These are phyloP conservation scores for Sciurus vulgaris DNA, from an alignment of 2,797 vertebrate species.

Conservation along the genomic window DNA sequence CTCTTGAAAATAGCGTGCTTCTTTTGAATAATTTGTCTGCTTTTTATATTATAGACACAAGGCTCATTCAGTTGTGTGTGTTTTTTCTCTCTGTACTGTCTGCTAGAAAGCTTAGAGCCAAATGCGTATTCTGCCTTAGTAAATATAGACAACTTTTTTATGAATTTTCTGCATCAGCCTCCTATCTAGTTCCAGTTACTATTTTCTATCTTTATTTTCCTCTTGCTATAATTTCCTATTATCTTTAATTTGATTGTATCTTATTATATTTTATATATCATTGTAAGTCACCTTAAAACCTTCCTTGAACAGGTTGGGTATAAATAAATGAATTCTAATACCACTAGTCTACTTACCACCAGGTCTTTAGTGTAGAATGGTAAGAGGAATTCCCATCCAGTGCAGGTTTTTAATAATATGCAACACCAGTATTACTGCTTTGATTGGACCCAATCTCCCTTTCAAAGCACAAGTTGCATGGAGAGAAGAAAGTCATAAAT, in stretches of 20 bases:
- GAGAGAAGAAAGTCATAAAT: neutral
- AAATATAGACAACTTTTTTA: neutral
- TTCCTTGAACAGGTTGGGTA: neutral
- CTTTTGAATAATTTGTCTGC: neutral
- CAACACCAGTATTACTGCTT: neutral
- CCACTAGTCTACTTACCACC: neutral
- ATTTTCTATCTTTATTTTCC: conserved; percentile 1
- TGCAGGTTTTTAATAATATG: neutral
- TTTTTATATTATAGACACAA: neutral
- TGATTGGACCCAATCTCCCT: neutral
- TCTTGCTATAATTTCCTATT: neutral
- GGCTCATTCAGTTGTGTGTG: neutral
- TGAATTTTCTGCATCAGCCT: neutral
- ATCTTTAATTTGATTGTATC: neutral
- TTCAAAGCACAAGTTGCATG: neutral
- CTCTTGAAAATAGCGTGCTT: neutral
- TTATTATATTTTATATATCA: neutral
- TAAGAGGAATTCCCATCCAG: neutral
- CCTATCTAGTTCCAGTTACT: neutral
- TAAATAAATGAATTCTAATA: neutral
- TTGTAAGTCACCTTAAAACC: neutral
- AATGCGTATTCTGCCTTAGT: neutral
- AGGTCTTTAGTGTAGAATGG: neutral
- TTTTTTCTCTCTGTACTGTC: conserved; percentile 48
- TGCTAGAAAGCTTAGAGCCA: neutral